Conservation (phyloP, 2,113 vertebrate species). For the Hippocampus zosterae region DNA sequence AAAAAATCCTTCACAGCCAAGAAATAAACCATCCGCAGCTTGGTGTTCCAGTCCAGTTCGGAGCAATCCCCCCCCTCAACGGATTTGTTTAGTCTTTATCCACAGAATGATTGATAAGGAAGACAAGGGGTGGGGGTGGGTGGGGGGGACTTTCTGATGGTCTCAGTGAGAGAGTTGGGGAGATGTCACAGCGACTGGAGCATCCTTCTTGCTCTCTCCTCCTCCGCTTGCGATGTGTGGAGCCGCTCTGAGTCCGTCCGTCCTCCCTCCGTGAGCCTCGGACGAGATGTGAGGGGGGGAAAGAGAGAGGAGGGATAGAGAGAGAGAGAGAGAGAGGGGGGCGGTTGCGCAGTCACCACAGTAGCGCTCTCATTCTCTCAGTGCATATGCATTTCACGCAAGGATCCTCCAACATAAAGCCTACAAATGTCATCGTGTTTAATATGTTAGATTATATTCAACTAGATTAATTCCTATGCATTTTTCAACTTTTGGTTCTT, state of each 20-base stretch:
- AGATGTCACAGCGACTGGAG: constrained; percentile 44
- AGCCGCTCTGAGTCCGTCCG: constrained; percentile 51
- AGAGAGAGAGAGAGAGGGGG: constrained; percentile 2
- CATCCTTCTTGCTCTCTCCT: constrained; percentile 42
- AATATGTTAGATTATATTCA: not conserved
- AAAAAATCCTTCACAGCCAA: constrained; percentile 8
- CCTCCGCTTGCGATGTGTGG: constrained; percentile 3
- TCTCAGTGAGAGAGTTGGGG: constrained; percentile 10
- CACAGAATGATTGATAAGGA: not conserved
- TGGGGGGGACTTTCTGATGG: constrained; percentile 8
- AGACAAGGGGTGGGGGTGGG: too few species aligned
- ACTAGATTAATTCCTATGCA: not conserved
- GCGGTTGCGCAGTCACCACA: not conserved
- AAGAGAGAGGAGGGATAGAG: not conserved
- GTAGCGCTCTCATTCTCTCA: not conserved
- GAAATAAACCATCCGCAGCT: constrained; percentile 8
- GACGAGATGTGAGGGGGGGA: constrained; percentile 52
- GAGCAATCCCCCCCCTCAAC: not conserved
- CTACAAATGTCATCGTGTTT: not conserved
- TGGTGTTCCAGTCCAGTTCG: constrained; percentile 1
- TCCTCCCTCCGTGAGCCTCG: constrained; percentile 56
- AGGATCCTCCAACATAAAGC: not conserved
- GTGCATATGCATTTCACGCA: not conserved
- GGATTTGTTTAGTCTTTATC: not conserved
- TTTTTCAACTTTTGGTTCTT: not conserved